Percentiles rank a stretch among this genome's conserved stretches.
Conservation (phyloP, 2,797 vertebrate genomes). For the Zenarchopterus dispar region DNA sequence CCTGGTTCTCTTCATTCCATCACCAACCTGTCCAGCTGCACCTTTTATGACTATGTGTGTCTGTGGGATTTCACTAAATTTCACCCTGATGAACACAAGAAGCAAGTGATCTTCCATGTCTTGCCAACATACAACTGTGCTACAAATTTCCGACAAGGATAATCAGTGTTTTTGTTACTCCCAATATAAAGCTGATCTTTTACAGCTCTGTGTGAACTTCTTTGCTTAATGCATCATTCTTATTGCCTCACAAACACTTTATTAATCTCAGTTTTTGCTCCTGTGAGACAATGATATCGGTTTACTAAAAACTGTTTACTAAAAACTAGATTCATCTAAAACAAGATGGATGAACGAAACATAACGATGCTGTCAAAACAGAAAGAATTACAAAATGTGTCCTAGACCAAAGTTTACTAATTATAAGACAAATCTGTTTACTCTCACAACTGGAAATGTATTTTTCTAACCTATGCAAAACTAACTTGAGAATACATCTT, state of each 20-base stretch:
- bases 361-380: too few relatives aligned
- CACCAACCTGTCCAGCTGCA: constrained; percentile 23
- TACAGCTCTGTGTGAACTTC: not conserved
- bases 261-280: not conserved
- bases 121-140: not conserved
- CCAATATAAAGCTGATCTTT: constrained; percentile 8
- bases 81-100: not conserved
- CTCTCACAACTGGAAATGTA: too few relatives aligned
- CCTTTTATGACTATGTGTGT: constrained; percentile 15
- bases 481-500: too few relatives aligned
- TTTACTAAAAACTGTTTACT: not conserved
- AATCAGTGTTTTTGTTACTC: not conserved
- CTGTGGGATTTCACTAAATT: constrained; percentile 5
- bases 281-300: not conserved
- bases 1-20: constrained; percentile 2
- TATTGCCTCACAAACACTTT: not conserved
- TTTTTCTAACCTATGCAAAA: too few relatives aligned
- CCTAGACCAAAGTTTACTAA: too few relatives aligned
- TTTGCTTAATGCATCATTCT: not conserved
- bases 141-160: not conserved
- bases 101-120: not conserved
- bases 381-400: too few relatives aligned
- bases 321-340: too few relatives aligned
- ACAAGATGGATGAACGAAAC: too few relatives aligned
- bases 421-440: too few relatives aligned